These are phyloP conservation scores for Ia io DNA, from an alignment of 2,113 vertebrate genomes.

Conservation along the genomic window DNA sequence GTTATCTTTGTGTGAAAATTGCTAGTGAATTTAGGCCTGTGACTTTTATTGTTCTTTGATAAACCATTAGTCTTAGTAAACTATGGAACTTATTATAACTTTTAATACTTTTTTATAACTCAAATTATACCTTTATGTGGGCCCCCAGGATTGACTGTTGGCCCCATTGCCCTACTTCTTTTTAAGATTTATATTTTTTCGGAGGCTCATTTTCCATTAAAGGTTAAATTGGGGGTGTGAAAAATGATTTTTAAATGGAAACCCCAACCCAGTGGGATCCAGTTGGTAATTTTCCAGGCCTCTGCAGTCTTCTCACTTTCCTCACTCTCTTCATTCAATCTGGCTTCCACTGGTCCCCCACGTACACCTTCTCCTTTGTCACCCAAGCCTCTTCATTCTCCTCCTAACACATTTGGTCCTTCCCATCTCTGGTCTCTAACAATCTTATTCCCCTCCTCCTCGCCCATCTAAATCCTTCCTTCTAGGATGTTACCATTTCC, in stretches of 20 bases:
- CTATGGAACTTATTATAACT: background rate
- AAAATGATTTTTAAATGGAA: conserved; percentile 20
- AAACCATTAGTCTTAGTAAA: conserved; percentile 27
- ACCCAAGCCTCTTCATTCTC: background rate
- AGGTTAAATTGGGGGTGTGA: background rate
- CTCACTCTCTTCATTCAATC: background rate
- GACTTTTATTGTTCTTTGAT: conserved; percentile 31
- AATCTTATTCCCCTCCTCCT: background rate
- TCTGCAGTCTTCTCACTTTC: background rate
- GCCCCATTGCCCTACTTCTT: background rate
- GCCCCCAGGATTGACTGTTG: background rate
- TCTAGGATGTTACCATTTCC: background rate
- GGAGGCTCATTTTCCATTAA: background rate
- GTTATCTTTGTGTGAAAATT: conserved; percentile 51
- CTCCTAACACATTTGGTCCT: background rate
- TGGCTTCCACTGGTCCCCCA: background rate
- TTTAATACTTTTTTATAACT: background rate
- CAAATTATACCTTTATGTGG: conserved; percentile 9
- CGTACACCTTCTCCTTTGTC: background rate
- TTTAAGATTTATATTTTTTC: background rate
- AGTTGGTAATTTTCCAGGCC: background rate
- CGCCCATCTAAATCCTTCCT: background rate
- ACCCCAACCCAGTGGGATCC: background rate
- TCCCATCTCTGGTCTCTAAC: background rate
- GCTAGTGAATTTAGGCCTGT: conserved; percentile 26